Base-by-base conservation (phyloP, 2,888 invertebrate species). In the Polylopha cassiicola region DNA sequence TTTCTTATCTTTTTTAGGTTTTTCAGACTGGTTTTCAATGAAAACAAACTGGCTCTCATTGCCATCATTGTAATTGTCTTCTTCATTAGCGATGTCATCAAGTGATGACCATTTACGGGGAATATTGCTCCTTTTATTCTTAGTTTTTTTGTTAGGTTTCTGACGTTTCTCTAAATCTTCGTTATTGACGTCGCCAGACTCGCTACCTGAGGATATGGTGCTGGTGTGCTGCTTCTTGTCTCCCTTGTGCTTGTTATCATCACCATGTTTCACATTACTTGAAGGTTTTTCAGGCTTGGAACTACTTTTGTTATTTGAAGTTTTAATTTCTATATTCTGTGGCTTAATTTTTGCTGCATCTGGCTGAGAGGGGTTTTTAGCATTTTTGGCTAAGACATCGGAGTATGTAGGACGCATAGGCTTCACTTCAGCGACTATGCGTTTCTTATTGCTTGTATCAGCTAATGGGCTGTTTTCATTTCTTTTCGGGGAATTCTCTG, bases 321-420 rank as follows among this genome's bases (percentile, higher is more conserved):
- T 57, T 54, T 73, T 87, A 51, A 58, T 63, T 58, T 76, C 88
- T 63, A 65, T 56, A 58, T 66, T 87, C 61, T 72, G 85, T 47
- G 60, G 73, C 66, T 66, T 73, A 27, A 69, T 70, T 55, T 87
- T 89, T 28, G 84, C 70, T 7, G 73, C 61, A 44, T 89, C 89
- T 4, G 71, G 46, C 39, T 63, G 73, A 14, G 71, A 53, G 53
- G 84, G 88, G 54, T 86, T 88, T 47, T 87, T 87, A 18, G 81
- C 76, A 46, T 86, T 86, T 73, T 95, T 95, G 16, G 93, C 91
- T 23, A 95, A 66, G 4, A 95, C 93, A 78, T 94, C 94, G 0
- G 95, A 95, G 67, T 95, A 95, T 7, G 92, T 91, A 31, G 94
- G 94, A 36, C 94, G 88, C 94, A 94, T 94, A 0, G 94, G 94